Conservation (phyloP, 2,113 vertebrate genomes). For the Solenodon paradoxus region DNA sequence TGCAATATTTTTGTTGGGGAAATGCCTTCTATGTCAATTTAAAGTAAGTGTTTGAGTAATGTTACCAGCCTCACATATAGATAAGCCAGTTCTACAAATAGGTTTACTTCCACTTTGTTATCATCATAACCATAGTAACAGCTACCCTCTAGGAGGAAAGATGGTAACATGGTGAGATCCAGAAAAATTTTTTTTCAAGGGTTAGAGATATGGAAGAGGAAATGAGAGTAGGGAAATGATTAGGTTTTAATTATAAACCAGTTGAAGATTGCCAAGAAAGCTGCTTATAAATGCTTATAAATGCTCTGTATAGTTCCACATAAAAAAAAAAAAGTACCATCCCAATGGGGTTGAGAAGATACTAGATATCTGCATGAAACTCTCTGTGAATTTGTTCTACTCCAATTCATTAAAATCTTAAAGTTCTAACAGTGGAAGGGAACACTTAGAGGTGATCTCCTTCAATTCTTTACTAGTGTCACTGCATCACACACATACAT, state of each 20-base stretch:
- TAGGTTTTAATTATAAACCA: background rate
- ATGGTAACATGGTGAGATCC: background rate
- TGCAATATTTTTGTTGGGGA: slow-evolving; percentile 25
- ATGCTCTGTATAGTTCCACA: background rate
- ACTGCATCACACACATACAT: background rate
- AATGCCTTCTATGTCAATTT: background rate
- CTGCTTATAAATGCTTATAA: slow-evolving; percentile 5
- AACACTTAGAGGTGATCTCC: background rate
- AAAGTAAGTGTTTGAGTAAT: background rate
- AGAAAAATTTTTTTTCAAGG: slow-evolving; percentile 42
- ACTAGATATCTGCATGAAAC: background rate
- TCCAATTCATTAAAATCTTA: background rate
- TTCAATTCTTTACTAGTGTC: background rate
- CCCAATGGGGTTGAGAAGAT: background rate
- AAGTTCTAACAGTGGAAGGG: background rate
- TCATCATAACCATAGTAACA: background rate
- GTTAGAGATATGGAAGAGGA: background rate
- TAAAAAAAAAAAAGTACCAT: background rate
- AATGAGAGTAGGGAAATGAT: background rate
- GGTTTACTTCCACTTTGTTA: background rate
- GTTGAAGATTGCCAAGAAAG: background rate
- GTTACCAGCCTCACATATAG: background rate
- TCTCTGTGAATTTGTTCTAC: background rate
- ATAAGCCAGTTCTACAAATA: background rate
- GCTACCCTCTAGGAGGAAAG: background rate